phyloP scores from a whole-genome alignment of 2,113 vertebrate genomes.

The Channa maculata region DNA sequence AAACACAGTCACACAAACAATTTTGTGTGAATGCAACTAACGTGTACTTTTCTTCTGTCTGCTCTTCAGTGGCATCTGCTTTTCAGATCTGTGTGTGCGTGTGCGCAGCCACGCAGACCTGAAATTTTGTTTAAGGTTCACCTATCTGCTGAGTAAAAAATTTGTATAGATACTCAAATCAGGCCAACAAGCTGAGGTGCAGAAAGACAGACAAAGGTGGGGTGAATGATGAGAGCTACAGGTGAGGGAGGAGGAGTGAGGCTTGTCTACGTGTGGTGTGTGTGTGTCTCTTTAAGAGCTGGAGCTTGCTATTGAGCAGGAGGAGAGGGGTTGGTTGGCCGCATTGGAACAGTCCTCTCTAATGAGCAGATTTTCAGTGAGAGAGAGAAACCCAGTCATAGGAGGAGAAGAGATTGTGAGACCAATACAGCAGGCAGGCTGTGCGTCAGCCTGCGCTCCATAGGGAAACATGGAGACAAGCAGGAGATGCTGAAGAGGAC shows the following conservation, averaged over 20 bases:
- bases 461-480: slow-evolving; percentile 71
- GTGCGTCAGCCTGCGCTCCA: slow-evolving; percentile 72
- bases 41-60: no score
- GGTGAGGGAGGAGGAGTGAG: slow-evolving; percentile 39
- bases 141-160: not conserved
- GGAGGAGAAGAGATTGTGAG: slow-evolving; percentile 64
- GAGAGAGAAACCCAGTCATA: slow-evolving; percentile 53
- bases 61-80: no score
- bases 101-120: no score
- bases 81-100: no score
- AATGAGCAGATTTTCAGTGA: slow-evolving; percentile 76
- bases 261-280: not conserved
- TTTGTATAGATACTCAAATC: not conserved
- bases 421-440: slow-evolving; percentile 63
- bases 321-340: slow-evolving; percentile 43
- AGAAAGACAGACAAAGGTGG: not conserved
- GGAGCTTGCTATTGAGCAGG: slow-evolving; percentile 68
- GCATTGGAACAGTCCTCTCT: slow-evolving; percentile 80
- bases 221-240: slow-evolving; percentile 53
- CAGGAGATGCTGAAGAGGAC: slow-evolving; percentile 71
- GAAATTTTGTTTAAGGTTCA: not conserved
- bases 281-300: slow-evolving; percentile 78
- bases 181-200: not conserved
- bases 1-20: no score
- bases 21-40: no score